These are phyloP conservation scores for Pangasius djambal DNA, from an alignment of 2,797 vertebrate genomes.

Conservation along the genomic window DNA sequence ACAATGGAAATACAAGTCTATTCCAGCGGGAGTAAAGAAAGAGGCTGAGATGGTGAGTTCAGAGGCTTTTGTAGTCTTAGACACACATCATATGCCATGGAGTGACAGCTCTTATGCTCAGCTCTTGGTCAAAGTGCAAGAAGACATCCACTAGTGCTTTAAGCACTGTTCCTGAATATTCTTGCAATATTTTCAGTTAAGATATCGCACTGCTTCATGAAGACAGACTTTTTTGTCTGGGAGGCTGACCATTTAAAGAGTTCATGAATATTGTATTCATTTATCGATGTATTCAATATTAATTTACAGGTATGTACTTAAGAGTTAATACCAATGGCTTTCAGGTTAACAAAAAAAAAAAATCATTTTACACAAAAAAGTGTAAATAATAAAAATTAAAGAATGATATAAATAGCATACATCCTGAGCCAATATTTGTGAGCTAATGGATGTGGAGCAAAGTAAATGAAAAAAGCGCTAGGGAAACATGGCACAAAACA, in stretches of 20 bases:
- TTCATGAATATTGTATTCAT: background rate
- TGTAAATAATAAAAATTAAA: no score
- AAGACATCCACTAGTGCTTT: background rate
- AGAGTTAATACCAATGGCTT: background rate
- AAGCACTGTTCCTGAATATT: background rate
- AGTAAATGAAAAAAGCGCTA: no score
- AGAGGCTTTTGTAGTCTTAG: constrained; percentile 3
- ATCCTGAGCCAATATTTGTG: no score
- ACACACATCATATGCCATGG: constrained; percentile 6
- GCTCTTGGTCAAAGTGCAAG: constrained; percentile 7
- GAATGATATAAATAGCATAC: no score
- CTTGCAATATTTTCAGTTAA: background rate
- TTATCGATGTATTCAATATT: background rate
- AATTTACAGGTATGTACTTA: background rate
- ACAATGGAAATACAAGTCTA: background rate
- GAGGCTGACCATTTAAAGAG: background rate
- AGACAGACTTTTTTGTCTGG: background rate
- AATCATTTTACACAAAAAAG: no score
- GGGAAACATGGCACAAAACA: no score
- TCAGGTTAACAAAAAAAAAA: background rate
- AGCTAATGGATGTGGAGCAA: no score
- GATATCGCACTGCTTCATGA: background rate
- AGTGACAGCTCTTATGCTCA: constrained; percentile 9
- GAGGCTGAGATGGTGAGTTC: background rate
- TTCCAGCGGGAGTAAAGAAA: background rate